These are phyloP conservation scores for Chrysolina haemoptera DNA, from an alignment of 2,888 invertebrate genomes.

Conservation along the genomic window DNA sequence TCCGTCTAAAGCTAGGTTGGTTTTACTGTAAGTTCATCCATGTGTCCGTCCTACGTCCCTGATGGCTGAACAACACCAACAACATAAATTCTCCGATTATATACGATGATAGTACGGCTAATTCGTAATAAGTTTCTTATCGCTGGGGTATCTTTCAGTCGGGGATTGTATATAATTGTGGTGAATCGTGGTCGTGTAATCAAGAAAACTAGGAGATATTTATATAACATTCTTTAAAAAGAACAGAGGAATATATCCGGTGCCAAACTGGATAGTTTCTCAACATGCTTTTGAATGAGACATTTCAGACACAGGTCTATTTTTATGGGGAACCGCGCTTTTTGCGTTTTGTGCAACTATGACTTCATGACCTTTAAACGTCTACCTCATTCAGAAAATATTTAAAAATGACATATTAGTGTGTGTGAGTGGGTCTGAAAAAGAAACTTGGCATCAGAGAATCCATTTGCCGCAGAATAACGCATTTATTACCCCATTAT, in stretches of 20 bases:
- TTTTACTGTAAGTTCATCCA: not conserved
- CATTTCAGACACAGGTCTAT: no score
- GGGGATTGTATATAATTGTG: slow-evolving; percentile 11
- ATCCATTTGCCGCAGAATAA: no score
- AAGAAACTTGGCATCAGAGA: no score
- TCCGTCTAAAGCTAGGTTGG: no score
- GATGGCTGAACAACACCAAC: slow-evolving; percentile 1
- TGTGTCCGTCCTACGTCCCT: slow-evolving; percentile 12
- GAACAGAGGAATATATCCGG: not conserved
- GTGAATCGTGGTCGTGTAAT: slow-evolving; percentile 28
- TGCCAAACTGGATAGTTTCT: not conserved
- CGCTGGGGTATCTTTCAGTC: slow-evolving; percentile 25
- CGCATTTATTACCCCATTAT: no score
- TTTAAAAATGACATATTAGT: no score
- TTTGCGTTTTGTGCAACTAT: no score
- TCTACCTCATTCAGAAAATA: no score
- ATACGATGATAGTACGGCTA: slow-evolving; percentile 29
- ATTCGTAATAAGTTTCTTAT: slow-evolving; percentile 37
- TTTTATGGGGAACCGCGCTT: no score
- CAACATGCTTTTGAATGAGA: no score
- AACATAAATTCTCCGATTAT: slow-evolving; percentile 31
- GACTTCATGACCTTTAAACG: no score
- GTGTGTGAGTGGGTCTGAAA: no score
- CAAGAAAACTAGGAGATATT: not conserved
- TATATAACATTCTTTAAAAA: not conserved